Evolutionary conservation across 2,888 invertebrate species (phyloP).

Genomic region (Gymnosoma rotundatum): DNA sequence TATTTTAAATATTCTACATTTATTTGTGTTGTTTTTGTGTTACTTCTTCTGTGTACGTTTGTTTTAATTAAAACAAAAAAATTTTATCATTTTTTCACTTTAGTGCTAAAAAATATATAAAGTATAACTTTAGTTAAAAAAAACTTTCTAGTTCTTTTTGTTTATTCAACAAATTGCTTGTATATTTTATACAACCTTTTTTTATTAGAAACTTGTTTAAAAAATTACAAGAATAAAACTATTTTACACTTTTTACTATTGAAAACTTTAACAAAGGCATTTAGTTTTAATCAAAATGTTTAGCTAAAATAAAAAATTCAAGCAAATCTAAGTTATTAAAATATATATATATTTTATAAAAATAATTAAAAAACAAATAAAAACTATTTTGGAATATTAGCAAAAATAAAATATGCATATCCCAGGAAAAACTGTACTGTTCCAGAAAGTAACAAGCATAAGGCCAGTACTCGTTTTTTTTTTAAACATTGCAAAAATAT

Average conservation of each 20-base stretch:
- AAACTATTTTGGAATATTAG: not conserved
- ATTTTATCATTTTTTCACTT: constrained; percentile 15
- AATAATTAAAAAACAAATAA: not conserved
- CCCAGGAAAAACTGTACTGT: too few species aligned
- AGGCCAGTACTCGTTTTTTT: too few species aligned
- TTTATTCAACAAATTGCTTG: constrained; percentile 11
- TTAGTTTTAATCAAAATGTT: constrained; percentile 58
- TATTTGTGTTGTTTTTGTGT: constrained; percentile 66
- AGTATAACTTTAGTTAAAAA: constrained; percentile 63
- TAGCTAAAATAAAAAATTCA: constrained; percentile 55
- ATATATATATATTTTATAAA: constrained; percentile 29
- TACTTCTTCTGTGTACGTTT: constrained; percentile 70
- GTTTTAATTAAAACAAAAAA: constrained; percentile 65
- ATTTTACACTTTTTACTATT: constrained; percentile 26
- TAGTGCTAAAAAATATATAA: constrained; percentile 55
- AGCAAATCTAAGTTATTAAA: constrained; percentile 61
- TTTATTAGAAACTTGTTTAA: constrained; percentile 47
- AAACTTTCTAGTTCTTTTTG: constrained; percentile 44
- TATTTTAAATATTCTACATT: constrained; percentile 66
- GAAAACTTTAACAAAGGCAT: constrained; percentile 50
- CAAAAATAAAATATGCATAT: too few species aligned
- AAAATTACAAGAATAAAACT: constrained; percentile 33
- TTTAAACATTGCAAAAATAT: too few species aligned
- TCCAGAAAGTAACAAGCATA: too few species aligned
- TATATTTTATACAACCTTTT: constrained; percentile 56